Base-by-base conservation (phyloP, 92 coral and sea anemone species). In the Zoanthus sansibaricus region DNA sequence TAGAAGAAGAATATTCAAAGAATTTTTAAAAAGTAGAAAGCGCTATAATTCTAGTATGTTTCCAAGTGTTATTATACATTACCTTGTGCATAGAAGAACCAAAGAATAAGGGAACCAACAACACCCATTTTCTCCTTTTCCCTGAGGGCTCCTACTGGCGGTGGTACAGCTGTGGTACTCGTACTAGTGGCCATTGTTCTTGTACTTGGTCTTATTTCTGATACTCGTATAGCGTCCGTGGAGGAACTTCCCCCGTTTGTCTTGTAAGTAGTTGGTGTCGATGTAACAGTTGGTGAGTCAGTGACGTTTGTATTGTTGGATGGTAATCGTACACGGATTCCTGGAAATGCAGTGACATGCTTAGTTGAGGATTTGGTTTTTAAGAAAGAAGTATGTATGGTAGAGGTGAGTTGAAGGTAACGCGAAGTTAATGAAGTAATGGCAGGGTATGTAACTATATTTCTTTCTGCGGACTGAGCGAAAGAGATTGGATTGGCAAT, bases 31-130 rank as follows among this genome's bases (percentile, higher is more conserved):
- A 2, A 37, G 42, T 37, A 37, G 42, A 37, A 37, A 4, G 42
- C 42, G 42, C 4, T 37, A 9, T 49, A 49, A 5, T 49, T 7
- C 3, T 7, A 25, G 25, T 25, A 49, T 49, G 55, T 49, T 7
- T 7, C 3, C 1, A 7, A 49, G 12, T 49, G 55, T 49, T 7
- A 13, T 33, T 78, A 61, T 5, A 46, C 85, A 9, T 25, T 21
- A 67, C 85, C 85, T 80, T 80, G 85, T 11, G 73, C 85, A 30
- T 80, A 80, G 33, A 80, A 80, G 58, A 80, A 80, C 85, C 85
- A 80, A 13, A 80, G 32, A 64, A 80, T 49, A 14, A 80, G 75
- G 30, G 85, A 80, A 11, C 85, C 85, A 80, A 66, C 16, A 17
- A 80, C 46, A 21, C 85, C 85, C 17, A 80, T 6, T 62, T 80